These are phyloP conservation scores for Saccostrea cuccullata DNA, from an alignment of 1,140 invertebrate species.

Conservation along the genomic window DNA sequence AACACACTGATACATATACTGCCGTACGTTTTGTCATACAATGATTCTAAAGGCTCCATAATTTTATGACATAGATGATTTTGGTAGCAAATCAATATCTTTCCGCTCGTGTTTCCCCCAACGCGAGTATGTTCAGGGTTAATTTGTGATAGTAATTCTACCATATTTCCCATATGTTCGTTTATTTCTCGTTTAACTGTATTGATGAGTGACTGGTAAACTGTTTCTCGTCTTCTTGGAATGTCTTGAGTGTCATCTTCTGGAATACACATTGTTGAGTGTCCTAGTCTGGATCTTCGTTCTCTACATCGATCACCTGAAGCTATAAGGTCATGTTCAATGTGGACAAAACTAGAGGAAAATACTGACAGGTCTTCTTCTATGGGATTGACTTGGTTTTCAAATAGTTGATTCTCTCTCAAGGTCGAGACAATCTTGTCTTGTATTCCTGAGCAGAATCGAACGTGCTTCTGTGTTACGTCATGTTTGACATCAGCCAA, in stretches of 20 bases:
- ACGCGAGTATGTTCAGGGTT: background rate
- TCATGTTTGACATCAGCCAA: slow-evolving; percentile 31
- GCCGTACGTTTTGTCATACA: slow-evolving; percentile 48
- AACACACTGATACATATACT: slow-evolving; percentile 36
- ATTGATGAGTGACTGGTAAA: slow-evolving; percentile 42
- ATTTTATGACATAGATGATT: slow-evolving; percentile 47
- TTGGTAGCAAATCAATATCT: slow-evolving; percentile 54
- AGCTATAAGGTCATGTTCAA: background rate
- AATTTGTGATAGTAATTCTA: background rate
- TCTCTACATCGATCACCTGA: background rate
- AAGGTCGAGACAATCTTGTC: slow-evolving; percentile 45
- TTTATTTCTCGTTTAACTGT: slow-evolving; percentile 48
- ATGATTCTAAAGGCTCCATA: slow-evolving; percentile 10
- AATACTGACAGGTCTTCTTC: background rate
- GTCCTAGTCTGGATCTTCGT: background rate
- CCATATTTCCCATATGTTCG: slow-evolving; percentile 39
- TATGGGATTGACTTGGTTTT: background rate
- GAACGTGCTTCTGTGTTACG: background rate
- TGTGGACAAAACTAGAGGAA: slow-evolving; percentile 44
- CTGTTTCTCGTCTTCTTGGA: slow-evolving; percentile 7
- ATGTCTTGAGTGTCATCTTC: background rate
- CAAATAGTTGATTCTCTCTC: slow-evolving; percentile 41
- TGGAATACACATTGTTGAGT: background rate
- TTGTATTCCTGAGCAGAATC: slow-evolving; percentile 38
- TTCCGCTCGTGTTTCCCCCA: slow-evolving; percentile 35